Conservation (phyloP, 2,797 vertebrate genomes). For the Scolopax bukidnonensis region DNA sequence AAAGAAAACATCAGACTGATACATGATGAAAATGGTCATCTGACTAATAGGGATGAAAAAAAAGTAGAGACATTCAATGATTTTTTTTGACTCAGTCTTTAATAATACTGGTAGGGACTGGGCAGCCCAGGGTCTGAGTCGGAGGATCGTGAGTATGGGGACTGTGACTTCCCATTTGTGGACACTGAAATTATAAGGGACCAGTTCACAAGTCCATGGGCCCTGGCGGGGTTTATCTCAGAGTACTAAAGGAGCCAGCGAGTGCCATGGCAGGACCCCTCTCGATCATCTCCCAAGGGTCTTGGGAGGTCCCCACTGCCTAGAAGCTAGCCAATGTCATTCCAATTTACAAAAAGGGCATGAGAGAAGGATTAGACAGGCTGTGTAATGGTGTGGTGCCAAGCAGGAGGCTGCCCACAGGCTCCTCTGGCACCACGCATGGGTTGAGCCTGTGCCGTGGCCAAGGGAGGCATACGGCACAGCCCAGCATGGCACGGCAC, state of each 20-base stretch:
- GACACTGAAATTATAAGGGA: not conserved
- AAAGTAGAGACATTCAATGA: not conserved
- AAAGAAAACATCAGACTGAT: not conserved
- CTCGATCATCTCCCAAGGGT: not conserved
- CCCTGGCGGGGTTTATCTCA: too few species aligned
- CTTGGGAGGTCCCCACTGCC: not conserved
- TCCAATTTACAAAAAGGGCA: not conserved
- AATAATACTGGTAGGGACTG: not conserved
- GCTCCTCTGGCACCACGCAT: fast-evolving
- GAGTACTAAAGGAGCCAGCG: not conserved
- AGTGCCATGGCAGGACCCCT: not conserved
- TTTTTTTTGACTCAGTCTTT: not conserved
- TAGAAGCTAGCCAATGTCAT: not conserved
- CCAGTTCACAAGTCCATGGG: not conserved
- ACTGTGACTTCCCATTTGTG: not conserved
- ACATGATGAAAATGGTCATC: not conserved
- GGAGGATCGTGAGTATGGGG: not conserved
- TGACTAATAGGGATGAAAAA: not conserved
- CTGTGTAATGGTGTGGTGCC: not conserved
- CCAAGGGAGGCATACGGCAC: fast-evolving
- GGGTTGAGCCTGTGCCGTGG: fast-evolving
- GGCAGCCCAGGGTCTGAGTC: not conserved
- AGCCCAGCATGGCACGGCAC: fast-evolving
- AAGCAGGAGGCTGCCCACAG: not conserved
- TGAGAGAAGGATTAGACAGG: not conserved